Conservation (phyloP, 2,797 vertebrate genomes). For the Sparus aurata region DNA sequence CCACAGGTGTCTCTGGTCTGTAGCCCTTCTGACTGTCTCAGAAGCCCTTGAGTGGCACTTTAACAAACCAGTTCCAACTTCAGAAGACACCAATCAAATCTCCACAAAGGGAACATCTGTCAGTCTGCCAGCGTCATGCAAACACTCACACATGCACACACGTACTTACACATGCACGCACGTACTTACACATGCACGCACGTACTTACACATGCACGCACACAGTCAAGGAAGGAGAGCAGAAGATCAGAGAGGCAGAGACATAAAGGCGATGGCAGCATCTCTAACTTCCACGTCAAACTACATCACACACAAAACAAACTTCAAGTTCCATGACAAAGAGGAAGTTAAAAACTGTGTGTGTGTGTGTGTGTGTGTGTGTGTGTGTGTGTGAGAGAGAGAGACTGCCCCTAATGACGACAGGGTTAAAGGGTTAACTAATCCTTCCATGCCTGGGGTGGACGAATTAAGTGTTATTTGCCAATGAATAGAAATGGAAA, state of each 20-base stretch:
- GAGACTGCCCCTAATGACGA: conserved; percentile 48
- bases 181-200: neutral
- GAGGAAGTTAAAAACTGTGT: conserved; percentile 34
- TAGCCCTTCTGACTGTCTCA: neutral
- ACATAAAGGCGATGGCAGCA: conserved; percentile 49
- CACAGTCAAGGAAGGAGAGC: conserved; percentile 1
- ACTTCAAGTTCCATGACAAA: conserved; percentile 25
- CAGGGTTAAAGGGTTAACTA: conserved; percentile 50
- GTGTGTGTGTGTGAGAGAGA: neutral
- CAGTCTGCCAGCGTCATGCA: conserved; percentile 25
- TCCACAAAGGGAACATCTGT: conserved; percentile 43
- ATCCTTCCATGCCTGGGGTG: conserved; percentile 7
- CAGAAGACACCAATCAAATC: conserved; percentile 57
- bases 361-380: conserved; percentile 15
- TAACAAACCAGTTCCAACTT: conserved; percentile 63
- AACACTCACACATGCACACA: neutral
- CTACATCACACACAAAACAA: conserved; percentile 42
- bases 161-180: neutral
- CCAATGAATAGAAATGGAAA: too few species aligned
- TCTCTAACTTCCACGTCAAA: conserved; percentile 60
- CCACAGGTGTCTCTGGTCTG: conserved; percentile 1
- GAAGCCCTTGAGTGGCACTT: conserved; percentile 58
- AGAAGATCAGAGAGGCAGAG: conserved; percentile 47
- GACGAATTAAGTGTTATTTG: too few species aligned
- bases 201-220: conserved; percentile 9